These are phyloP conservation scores for Taenaris catops DNA, from an alignment of 2,888 invertebrate genomes.

Conservation along the genomic window DNA sequence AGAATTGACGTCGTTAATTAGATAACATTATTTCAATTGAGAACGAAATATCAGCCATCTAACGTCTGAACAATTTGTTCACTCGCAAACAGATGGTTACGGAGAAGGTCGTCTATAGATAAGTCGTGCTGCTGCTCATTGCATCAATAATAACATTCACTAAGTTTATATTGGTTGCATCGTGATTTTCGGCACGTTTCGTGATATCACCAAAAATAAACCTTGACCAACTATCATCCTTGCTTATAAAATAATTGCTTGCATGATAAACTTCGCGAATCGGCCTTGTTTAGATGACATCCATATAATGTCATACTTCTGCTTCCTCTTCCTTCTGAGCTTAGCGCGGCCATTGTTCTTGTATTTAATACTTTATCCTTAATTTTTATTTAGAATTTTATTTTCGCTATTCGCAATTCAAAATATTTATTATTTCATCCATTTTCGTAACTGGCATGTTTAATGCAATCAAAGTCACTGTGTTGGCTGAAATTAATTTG, in stretches of 20 bases:
- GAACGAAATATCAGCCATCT: no score
- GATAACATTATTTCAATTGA: no score
- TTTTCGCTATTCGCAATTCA: no score
- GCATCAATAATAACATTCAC: slow-evolving; percentile 5
- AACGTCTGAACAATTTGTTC: slow-evolving; percentile 8
- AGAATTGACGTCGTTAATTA: no score
- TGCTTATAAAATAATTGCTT: slow-evolving; percentile 12
- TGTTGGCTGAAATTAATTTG: no score
- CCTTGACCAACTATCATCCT: slow-evolving; percentile 37
- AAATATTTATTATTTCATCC: not conserved
- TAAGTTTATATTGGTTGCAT: slow-evolving; percentile 5
- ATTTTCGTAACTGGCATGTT: no score
- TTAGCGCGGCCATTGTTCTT: no score
- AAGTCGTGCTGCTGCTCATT: slow-evolving; percentile 4
- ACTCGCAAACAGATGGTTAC: not conserved
- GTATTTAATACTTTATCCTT: no score
- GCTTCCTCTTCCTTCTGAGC: slow-evolving; percentile 2
- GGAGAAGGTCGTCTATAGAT: slow-evolving; percentile 7
- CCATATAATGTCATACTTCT: not conserved
- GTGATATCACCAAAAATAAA: slow-evolving; percentile 33
- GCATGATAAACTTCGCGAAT: slow-evolving; percentile 8
- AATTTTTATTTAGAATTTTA: no score
- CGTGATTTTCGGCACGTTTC: slow-evolving; percentile 31
- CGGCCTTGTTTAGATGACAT: slow-evolving; percentile 10
- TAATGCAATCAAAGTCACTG: no score